phyloP scores from a whole-genome alignment of 2,113 vertebrate species.

The Amblyornis subalaris region DNA sequence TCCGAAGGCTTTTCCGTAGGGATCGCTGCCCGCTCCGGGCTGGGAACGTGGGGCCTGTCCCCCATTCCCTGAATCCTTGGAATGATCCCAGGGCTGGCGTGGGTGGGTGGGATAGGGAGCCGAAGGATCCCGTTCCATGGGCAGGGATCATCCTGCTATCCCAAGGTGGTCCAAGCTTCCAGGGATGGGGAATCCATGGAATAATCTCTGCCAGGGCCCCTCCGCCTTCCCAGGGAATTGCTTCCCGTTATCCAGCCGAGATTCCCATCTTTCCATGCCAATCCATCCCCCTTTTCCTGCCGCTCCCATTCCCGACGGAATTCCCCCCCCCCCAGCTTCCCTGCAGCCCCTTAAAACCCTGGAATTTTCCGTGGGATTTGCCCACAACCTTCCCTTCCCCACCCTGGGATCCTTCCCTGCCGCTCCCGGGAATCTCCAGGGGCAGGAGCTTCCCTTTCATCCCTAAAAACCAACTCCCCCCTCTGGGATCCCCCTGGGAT shows the following conservation, averaged over 20 bases:
- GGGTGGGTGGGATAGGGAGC: neutral
- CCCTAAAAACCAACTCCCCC: fast-evolving
- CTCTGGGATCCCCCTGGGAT: neutral
- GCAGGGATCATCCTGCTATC: neutral
- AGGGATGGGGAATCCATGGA: neutral
- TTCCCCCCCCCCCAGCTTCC: neutral
- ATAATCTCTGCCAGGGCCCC: neutral
- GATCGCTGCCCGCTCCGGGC: no score
- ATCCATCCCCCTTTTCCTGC: neutral
- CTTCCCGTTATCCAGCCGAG: neutral
- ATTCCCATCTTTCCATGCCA: no score
- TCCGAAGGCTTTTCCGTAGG: no score
- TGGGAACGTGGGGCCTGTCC: no score
- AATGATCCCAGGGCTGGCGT: neutral
- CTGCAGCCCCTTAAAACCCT: neutral
- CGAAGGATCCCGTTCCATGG: neutral
- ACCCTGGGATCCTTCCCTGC: neutral
- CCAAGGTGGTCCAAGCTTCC: neutral
- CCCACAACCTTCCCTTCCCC: neutral
- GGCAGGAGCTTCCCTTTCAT: neutral
- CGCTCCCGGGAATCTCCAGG: neutral
- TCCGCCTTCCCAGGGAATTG: neutral
- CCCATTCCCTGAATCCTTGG: no score
- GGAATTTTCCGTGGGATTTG: neutral
- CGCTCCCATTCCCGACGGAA: neutral